Percentiles rank a stretch among this genome's conserved stretches.
These are phyloP conservation scores for Brachyalestes nurse DNA, from an alignment of 2,797 vertebrate species.

Conservation along the genomic window DNA sequence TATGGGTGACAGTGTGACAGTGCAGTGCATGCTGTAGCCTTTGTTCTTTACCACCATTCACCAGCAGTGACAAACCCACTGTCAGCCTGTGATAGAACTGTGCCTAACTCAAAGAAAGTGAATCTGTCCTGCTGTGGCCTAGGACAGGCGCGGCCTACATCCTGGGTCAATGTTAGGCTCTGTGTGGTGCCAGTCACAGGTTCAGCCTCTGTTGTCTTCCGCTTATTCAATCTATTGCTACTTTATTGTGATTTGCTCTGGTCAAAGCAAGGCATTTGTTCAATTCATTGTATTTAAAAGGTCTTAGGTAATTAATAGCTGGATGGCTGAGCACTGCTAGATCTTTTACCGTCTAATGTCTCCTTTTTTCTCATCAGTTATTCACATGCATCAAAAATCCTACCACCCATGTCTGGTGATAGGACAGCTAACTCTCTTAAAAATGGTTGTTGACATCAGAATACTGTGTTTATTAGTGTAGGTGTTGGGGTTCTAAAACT, in stretches of 20 bases:
- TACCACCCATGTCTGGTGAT: too few relatives aligned
- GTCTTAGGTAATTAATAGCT: neutral
- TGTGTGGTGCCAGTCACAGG: constrained; percentile 11
- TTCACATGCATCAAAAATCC: too few relatives aligned
- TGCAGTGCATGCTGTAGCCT: constrained; percentile 19
- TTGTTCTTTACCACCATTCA: constrained; percentile 7
- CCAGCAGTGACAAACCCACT: constrained; percentile 3
- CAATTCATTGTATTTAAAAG: neutral
- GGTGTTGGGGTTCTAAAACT: neutral
- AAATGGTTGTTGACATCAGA: too few relatives aligned
- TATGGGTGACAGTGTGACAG: constrained; percentile 33
- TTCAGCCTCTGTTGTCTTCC: neutral
- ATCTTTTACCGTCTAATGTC: neutral
- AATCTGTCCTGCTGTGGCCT: constrained; percentile 28
- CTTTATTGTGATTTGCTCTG: neutral
- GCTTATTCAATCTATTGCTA: neutral
- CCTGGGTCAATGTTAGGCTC: constrained; percentile 16
- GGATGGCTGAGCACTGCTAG: neutral
- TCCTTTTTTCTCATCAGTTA: neutral
- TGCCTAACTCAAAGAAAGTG: constrained; percentile 24
- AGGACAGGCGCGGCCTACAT: constrained; percentile 6
- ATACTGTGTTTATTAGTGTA: neutral
- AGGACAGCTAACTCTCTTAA: too few relatives aligned
- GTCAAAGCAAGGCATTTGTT: neutral
- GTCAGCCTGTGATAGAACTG: constrained; percentile 25